phyloP scores from a whole-genome alignment of 2,797 vertebrate species.

The Gallinago stenura region DNA sequence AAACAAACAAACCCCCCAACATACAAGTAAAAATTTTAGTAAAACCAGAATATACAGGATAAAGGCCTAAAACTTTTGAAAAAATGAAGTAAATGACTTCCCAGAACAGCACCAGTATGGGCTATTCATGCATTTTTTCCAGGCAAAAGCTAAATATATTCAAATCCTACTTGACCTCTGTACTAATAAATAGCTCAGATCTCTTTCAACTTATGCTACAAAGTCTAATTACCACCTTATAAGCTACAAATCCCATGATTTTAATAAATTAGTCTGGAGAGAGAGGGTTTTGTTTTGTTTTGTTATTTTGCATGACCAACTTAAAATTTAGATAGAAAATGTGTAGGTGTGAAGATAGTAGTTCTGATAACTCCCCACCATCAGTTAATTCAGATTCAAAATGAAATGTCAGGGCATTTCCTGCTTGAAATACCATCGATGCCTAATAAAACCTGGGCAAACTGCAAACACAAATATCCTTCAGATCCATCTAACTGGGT shows the following conservation, averaged over 20 bases:
- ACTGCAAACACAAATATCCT: not conserved
- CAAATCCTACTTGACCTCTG: not conserved
- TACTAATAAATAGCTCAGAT: not conserved
- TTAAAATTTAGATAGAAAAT: not conserved
- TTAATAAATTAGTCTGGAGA: not conserved
- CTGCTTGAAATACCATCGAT: not conserved
- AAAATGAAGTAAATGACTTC: not conserved
- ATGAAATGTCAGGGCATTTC: not conserved
- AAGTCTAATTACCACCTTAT: not conserved
- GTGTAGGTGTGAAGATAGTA: not conserved
- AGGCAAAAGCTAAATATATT: not conserved
- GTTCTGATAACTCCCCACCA: not conserved
- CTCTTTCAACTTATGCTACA: not conserved
- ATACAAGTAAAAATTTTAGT: not conserved
- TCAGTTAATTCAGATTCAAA: not conserved
- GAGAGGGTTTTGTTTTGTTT: not conserved
- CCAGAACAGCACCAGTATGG: not conserved
- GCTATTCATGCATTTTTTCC: not conserved
- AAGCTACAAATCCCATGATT: not conserved
- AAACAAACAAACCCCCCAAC: fast-evolving
- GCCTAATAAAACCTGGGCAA: not conserved
- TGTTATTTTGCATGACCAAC: not conserved
- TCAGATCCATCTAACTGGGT: not conserved
- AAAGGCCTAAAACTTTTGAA: not conserved
- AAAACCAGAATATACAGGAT: not conserved